Evolutionary conservation across 2,113 vertebrate species (phyloP).

Genomic region (Eurystomus gularis): DNA sequence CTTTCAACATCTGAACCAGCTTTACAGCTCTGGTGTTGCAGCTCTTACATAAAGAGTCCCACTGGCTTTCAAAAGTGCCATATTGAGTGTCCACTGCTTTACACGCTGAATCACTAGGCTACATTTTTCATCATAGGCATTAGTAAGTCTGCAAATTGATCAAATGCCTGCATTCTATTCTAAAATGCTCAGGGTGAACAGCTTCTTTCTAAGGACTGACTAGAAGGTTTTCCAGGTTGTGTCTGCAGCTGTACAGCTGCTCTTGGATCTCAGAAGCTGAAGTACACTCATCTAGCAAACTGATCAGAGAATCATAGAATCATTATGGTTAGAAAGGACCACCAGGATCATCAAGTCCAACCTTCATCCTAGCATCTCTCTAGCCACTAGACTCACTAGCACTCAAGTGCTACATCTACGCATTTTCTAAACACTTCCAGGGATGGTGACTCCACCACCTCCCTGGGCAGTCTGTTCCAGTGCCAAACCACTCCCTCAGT

Average conservation of each 20-base stretch:
- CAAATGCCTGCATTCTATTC: background rate
- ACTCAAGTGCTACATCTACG: too few relatives aligned
- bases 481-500: too few relatives aligned
- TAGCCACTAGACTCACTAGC: too few relatives aligned
- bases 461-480: too few relatives aligned
- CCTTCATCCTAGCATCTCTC: too few relatives aligned
- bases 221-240: background rate
- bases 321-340: too few relatives aligned
- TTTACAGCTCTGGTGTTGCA: background rate
- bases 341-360: too few relatives aligned
- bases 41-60: background rate
- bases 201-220: background rate
- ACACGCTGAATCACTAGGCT: background rate
- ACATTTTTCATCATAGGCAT: background rate
- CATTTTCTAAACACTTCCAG: too few relatives aligned
- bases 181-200: background rate
- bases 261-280: background rate
- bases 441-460: too few relatives aligned
- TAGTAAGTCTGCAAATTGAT: background rate
- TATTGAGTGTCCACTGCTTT: rapidly evolving
- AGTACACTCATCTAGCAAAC: background rate
- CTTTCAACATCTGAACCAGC: background rate
- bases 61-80: background rate
- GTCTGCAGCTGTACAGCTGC: background rate
- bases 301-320: too few relatives aligned